Evolutionary conservation across 2,113 vertebrate genomes (phyloP).

Genomic region (Brachypodius melanocephalos): DNA sequence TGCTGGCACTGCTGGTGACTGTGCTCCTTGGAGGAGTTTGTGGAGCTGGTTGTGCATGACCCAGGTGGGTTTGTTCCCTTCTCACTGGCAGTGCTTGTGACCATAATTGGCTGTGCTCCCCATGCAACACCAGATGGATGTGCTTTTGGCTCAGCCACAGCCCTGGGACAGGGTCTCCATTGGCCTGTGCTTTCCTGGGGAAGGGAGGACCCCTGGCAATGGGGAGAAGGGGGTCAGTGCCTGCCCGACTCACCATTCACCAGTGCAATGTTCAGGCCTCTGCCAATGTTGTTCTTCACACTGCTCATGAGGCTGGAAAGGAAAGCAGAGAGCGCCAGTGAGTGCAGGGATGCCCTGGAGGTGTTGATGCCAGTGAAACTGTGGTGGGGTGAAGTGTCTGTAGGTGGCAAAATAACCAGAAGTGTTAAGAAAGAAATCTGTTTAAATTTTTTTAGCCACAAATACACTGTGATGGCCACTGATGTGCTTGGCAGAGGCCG

Average conservation of each 20-base stretch:
- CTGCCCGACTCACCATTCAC: slow-evolving; percentile 79
- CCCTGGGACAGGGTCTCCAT: rapidly evolving
- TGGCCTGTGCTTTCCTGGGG: not conserved
- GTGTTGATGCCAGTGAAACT: not conserved
- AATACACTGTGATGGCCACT: no score
- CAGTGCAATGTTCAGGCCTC: slow-evolving; percentile 83
- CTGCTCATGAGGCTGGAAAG: slow-evolving; percentile 82
- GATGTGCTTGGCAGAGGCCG: not conserved
- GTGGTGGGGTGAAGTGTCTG: not conserved
- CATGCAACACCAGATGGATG: not conserved
- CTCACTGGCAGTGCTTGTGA: not conserved
- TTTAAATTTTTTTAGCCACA: not conserved
- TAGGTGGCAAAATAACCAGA: not conserved
- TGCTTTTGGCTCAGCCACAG: not conserved
- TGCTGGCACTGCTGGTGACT: not conserved
- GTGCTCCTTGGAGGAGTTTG: not conserved
- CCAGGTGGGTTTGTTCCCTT: not conserved
- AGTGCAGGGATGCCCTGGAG: not conserved
- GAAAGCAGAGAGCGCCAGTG: not conserved
- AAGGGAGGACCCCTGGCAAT: not conserved
- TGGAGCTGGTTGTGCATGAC: rapidly evolving
- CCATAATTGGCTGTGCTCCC: not conserved
- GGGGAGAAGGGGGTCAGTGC: not conserved
- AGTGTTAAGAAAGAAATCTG: not conserved
- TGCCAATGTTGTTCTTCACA: slow-evolving; percentile 79